Conservation (phyloP, 2,888 invertebrate genomes). For the Polymixis lichenea region DNA sequence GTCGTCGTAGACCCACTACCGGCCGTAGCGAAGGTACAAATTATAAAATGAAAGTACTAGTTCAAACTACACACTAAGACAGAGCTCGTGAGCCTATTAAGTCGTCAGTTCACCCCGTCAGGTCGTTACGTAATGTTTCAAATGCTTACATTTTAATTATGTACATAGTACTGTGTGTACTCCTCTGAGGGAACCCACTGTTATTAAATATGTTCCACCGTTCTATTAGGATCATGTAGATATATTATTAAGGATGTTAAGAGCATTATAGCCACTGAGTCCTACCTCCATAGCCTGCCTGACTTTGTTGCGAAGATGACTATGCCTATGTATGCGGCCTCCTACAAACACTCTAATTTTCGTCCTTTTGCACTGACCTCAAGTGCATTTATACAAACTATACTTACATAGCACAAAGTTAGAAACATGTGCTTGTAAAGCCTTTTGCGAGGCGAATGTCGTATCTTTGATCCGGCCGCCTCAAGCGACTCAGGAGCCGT, state of each 20-base stretch:
- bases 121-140: constrained; percentile 42
- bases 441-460: not conserved
- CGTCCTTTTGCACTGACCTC: not conserved
- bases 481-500: no score
- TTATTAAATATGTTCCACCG: constrained; percentile 24
- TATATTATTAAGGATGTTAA: constrained; percentile 24
- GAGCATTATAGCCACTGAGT: not conserved
- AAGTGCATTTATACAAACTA: not conserved
- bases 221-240: constrained; percentile 1
- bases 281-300: no score
- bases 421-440: not conserved
- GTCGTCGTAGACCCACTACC: not conserved
- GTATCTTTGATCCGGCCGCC: no score
- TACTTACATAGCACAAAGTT: not conserved
- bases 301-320: not conserved
- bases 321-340: no score
- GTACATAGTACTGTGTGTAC: constrained; percentile 19
- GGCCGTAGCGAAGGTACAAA: constrained; percentile 6
- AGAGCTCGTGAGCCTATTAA: constrained; percentile 15
- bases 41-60: not conserved
- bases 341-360: not conserved
- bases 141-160: constrained; percentile 38
- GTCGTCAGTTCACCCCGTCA: constrained; percentile 9
- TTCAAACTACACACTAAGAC: constrained; percentile 6
- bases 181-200: constrained; percentile 14